Evolutionary conservation across 2,797 vertebrate species (phyloP), one percentile per base, ranked within the genome.

Genomic region (Notoglanidium macrostoma): DNA sequence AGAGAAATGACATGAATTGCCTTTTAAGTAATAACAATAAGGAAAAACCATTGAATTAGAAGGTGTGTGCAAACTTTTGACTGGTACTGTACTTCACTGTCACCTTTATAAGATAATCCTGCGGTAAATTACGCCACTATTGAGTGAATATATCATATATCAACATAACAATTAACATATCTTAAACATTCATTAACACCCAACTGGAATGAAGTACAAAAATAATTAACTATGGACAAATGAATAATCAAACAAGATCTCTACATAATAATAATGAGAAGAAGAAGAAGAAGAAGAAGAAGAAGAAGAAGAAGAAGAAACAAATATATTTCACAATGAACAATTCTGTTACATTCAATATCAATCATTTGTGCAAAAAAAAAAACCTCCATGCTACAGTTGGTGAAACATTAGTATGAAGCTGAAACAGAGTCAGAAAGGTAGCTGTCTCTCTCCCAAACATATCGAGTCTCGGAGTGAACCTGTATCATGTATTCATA

Each of bases 401-500:
- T 29, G 82, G 49, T 29, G 65, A 86, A 87, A 67, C 81, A 59
- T 85, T 89, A 77, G 84, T 83, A 87, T 84, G 81, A 86, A 57
- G 61, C 55, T 63, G 72, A 73, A 73, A 73, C 3, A 23, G 70
- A 44, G 68, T 70, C 19, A 3, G 23, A 77, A 80, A 44, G 67
- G 86, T 86, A 77, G 78, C 80, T 2, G 7, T 84, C 78, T 84
- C 65, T 81, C 49, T n/a, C 35, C n/a, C 73, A 72, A 89, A 85
- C 77, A 89, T 23, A 88, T 85, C 40, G 79, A 46, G 63, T 87
- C 86, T 87, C 76, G 70, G 44, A 80, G 61, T 89, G 68, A 83
- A 77, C 76, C 65, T 78, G 84, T n/a, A 21, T 90, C 67, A 85
- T 35, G 21, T 68, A 23, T 23, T 85, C 67, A 79, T 44, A 63